Conservation (phyloP, 2,888 invertebrate genomes). For the Drosophila formosana region DNA sequence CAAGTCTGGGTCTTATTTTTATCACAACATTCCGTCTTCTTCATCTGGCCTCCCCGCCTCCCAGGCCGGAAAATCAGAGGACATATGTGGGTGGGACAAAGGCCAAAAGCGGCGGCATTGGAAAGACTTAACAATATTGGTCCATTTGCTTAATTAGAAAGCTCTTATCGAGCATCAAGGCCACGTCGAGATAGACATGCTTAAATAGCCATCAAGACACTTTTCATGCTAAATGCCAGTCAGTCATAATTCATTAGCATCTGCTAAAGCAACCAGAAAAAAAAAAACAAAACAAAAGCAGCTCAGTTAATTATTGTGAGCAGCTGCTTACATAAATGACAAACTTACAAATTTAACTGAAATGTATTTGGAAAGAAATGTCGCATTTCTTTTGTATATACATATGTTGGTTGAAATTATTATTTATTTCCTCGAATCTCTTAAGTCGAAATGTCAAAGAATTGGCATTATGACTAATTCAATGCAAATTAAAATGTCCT, state of each 20-base stretch:
- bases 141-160: slow-evolving; percentile 72
- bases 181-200: neutral
- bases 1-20: slow-evolving; percentile 24
- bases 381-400: neutral
- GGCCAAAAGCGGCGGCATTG: neutral
- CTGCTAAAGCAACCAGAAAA: neutral
- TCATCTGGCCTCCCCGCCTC: neutral
- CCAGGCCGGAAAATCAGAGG: no score
- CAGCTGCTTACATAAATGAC: neutral
- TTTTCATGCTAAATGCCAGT: neutral
- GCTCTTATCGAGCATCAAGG: slow-evolving; percentile 39
- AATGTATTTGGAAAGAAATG: neutral
- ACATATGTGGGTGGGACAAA: slow-evolving; percentile 11
- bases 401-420: neutral
- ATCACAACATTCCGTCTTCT: slow-evolving; percentile 7
- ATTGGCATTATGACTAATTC: slow-evolving; percentile 60
- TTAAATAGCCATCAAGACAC: slow-evolving; percentile 7
- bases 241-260: slow-evolving; percentile 21
- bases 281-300: neutral
- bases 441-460: slow-evolving; percentile 26
- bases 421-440: slow-evolving; percentile 1
- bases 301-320: neutral
- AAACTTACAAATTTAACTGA: neutral
- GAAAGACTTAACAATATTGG: slow-evolving; percentile 35
- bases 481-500: slow-evolving; percentile 76